Evolutionary conservation across 2,797 vertebrate species (phyloP), one percentile per base, ranked within the genome.

Genomic region (Aselliscus stoliczkanus): DNA sequence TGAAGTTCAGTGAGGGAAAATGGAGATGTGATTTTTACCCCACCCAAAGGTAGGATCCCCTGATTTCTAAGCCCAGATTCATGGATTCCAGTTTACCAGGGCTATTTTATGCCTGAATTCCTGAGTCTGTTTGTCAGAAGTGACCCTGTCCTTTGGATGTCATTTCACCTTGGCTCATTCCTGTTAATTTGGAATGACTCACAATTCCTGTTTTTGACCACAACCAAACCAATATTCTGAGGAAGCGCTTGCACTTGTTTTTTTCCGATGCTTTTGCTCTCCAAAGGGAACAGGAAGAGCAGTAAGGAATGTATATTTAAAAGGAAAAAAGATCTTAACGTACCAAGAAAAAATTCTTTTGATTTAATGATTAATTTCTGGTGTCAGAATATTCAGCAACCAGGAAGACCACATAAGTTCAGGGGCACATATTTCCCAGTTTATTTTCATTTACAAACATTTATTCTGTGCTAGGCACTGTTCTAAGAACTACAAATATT

Each of bases 191-290:
- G 97, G 96, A 96, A 85, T 98, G 98, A 98, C 97, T 98, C 98
- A 98, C 0, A 10, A 97, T 98, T 98, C 98, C 98, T 98, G 98
- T 98, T 98, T 98, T 98, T 98, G 95, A 97, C 95, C 94, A 97
- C 91, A 88, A 97, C 80, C 96, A 98, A 98, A 97, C 95, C 96
- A 96, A 97, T 97, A 96, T 88, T 97, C 90, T 29, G 97, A 98
- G 98, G 98, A 98, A 98, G 97, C 20, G 27, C 90, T 44, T 93
- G 93, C 44, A 39, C 94, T 75, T 94, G 93, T 91, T 96, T 93
- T 97, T 93, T 88, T 42, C 95, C 27, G 23, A 94, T 88, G 96
- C 88, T 93, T 93, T 76, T 97, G 96, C 69, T 85, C 91, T 97
- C 93, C 88, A 73, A 95, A 90, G 95, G 86, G 89, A 96, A 98